Evolutionary conservation across 2,113 vertebrate genomes (phyloP).

Genomic region (Rhinogobius similis): DNA sequence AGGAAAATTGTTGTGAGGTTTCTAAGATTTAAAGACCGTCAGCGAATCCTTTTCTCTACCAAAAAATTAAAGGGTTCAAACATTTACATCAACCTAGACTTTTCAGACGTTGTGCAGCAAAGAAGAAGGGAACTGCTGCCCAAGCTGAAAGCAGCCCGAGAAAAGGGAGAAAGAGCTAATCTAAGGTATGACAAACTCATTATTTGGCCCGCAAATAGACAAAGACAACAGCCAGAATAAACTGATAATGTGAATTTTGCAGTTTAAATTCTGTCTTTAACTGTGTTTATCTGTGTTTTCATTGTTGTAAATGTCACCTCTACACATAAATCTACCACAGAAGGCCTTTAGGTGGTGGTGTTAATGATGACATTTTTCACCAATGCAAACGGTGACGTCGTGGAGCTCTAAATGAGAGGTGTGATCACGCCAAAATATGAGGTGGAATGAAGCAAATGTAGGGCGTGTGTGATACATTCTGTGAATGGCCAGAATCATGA

Average conservation of each 20-base stretch:
- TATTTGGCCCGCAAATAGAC: neutral
- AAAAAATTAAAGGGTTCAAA: neutral
- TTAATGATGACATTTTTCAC: too few species aligned
- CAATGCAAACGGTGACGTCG: too few species aligned
- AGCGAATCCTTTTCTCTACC: neutral
- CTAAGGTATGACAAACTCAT: neutral
- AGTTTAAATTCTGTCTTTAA: too few species aligned
- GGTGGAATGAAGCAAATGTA: too few species aligned
- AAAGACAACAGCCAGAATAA: neutral
- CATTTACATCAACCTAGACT: neutral
- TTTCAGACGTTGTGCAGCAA: neutral
- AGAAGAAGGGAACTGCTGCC: neutral
- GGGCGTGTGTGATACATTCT: too few species aligned
- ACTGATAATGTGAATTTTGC: neutral
- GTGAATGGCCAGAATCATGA: too few species aligned
- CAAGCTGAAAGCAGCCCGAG: neutral
- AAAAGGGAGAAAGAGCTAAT: neutral
- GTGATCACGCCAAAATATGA: too few species aligned
- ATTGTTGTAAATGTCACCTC: neutral
- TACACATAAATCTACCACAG: neutral
- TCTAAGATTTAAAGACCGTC: neutral
- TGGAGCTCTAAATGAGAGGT: too few species aligned
- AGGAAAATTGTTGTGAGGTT: neutral
- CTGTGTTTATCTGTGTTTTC: neutral
- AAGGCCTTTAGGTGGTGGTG: too few species aligned